Percentiles rank a stretch among this genome's conserved stretches.
phyloP scores from a whole-genome alignment of 2,113 vertebrate species.

The Alexandromys fortis region DNA sequence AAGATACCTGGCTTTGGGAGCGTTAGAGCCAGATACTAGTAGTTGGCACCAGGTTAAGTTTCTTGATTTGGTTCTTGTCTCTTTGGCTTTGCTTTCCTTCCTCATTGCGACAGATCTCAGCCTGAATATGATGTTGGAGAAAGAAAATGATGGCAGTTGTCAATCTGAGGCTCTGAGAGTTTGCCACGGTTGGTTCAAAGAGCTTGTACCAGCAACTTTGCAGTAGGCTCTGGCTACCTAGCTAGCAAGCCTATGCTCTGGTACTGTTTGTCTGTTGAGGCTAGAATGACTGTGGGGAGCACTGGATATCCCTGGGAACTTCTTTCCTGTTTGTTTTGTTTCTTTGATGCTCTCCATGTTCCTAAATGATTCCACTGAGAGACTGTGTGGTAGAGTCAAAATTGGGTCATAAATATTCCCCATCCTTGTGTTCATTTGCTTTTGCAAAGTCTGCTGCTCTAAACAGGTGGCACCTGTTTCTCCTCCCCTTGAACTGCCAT shows the following conservation, averaged over 20 bases:
- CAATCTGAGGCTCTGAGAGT: background rate
- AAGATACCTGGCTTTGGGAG: background rate
- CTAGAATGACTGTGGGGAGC: background rate
- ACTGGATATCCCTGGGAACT: background rate
- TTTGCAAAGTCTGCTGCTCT: background rate
- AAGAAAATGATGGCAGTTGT: background rate
- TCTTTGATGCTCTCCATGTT: background rate
- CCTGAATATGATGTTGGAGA: background rate
- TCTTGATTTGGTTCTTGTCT: background rate
- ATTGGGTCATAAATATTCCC: background rate
- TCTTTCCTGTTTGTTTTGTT: background rate
- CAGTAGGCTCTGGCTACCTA: background rate
- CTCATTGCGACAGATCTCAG: background rate
- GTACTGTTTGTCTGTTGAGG: background rate
- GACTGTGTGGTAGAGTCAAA: background rate
- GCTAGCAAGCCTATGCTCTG: background rate
- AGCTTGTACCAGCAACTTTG: background rate
- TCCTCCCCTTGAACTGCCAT: background rate
- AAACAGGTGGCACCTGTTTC: background rate
- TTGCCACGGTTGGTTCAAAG: background rate
- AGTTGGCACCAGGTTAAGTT: background rate
- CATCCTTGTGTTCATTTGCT: background rate
- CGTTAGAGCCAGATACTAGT: background rate
- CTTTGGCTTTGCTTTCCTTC: background rate
- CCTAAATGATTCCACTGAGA: background rate